phyloP scores from a whole-genome alignment of 1,140 invertebrate genomes.

The Microplitis demolitor region DNA sequence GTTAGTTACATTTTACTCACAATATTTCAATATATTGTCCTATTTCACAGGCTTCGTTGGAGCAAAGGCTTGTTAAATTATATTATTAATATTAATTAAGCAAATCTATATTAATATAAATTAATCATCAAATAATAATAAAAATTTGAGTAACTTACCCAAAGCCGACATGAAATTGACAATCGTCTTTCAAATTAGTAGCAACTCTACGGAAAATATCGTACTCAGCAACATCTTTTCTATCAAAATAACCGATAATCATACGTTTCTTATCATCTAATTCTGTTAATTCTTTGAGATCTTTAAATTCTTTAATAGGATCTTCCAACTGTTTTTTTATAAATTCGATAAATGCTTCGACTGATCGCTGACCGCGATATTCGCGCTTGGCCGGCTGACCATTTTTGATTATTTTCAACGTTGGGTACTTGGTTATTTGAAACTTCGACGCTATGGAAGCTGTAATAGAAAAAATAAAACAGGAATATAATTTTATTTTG shows the following conservation, averaged over 20 bases:
- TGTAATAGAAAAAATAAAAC: slow-evolving; percentile 51
- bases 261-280: slow-evolving; percentile 89
- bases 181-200: slow-evolving; percentile 92
- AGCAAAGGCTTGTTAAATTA: slow-evolving; percentile 58
- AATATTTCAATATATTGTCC: slow-evolving; percentile 51
- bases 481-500: slow-evolving; percentile 14
- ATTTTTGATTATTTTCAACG: slow-evolving; percentile 94
- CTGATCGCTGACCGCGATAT: slow-evolving; percentile 84
- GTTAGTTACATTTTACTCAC: slow-evolving; percentile 47
- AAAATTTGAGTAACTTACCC: slow-evolving; percentile 72
- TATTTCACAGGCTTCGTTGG: slow-evolving; percentile 57
- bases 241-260: slow-evolving; percentile 92
- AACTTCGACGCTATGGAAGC: slow-evolving; percentile 84
- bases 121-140: slow-evolving; percentile 3
- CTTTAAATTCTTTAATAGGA: slow-evolving; percentile 80
- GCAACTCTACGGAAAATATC: slow-evolving; percentile 81
- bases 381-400: slow-evolving; percentile 93
- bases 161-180: slow-evolving; percentile 91
- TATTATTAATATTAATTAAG: slow-evolving; percentile 6
- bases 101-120: not conserved
- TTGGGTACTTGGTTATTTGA: slow-evolving; percentile 98
- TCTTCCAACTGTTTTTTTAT: slow-evolving; percentile 90
- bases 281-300: slow-evolving; percentile 76
- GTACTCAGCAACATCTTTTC: slow-evolving; percentile 80
- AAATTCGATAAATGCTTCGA: slow-evolving; percentile 86